Evolutionary conservation across 2,113 vertebrate genomes (phyloP), one percentile per base, ranked within the genome.

Genomic region (Oreochromis tanganicae): DNA sequence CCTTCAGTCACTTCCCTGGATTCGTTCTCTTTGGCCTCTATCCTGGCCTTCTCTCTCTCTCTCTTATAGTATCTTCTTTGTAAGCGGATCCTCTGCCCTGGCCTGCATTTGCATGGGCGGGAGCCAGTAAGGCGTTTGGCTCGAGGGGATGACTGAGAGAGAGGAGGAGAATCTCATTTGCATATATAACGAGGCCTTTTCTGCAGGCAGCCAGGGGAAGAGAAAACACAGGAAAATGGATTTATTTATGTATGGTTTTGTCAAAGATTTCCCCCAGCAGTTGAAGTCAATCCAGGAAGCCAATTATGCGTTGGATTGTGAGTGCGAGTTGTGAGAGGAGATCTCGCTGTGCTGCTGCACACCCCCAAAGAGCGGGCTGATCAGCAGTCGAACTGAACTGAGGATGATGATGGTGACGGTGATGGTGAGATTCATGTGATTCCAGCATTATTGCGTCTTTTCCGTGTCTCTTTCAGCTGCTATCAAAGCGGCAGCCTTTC

Each of bases 151-250:
- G 81, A 38, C 17, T 38, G 79, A 87, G 81, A 83, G 83, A 73
- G 93, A 91, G 90, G 89, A 89, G 91, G 85, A 89, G 92, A 91
- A 92, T 92, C 89, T 95, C 83, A 96, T 96, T 96, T 95, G 46
- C 95, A 96, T 96, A 84, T 88, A 85, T 92, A 96, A 96, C 88
- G 55, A 96, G 91, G 88, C 79, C 78, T 87, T 88, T 92, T 90
- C 92, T 90, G 87, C 83, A 83, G 82, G 84, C 87, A 82, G 86
- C 91, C 75, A 41, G 71, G 85, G 83, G 87, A 91, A 82, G 68
- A 83, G 85, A 92, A 89, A 90, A 81, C 83, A 82, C 85, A 56
- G 83, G 59, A 50, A 88, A 86, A 91, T 87, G 61, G 87, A 91
- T 94, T 93, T 95, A 91, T 94, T 91, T 93, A 83, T 92, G 83